Conservation (phyloP, 64 coral and sea anemone species). For the Porites australiensis region DNA sequence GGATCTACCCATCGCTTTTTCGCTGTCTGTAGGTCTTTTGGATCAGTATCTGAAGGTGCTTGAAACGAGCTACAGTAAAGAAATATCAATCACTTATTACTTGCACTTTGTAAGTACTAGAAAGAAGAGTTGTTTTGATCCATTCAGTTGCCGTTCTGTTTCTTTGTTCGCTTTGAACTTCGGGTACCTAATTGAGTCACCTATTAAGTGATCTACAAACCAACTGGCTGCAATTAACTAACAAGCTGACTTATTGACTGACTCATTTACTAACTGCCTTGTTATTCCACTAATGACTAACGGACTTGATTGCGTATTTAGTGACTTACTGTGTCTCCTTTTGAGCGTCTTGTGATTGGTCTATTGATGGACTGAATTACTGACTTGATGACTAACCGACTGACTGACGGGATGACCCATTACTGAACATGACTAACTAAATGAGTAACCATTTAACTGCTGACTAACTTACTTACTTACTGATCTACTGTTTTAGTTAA, state of each 20-base stretch:
- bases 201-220: too few relatives aligned
- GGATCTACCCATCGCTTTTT: background rate
- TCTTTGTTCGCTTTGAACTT: too few relatives aligned
- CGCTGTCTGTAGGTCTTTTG: slow-evolving; percentile 38
- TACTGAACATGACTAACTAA: background rate
- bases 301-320: too few relatives aligned
- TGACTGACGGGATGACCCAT: background rate
- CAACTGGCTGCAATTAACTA: too few relatives aligned
- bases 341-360: background rate
- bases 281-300: background rate
- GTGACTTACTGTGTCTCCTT: background rate
- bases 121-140: too few relatives aligned
- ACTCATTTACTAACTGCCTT: too few relatives aligned
- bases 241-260: too few relatives aligned
- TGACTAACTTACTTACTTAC: background rate
- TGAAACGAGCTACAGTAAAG: slow-evolving; percentile 20
- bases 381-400: background rate
- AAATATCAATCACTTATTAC: slow-evolving; percentile 65
- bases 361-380: background rate
- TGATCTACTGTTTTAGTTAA: background rate
- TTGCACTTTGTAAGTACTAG: slow-evolving; percentile 68
- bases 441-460: background rate
- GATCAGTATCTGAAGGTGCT: slow-evolving; percentile 59
- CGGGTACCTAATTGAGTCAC: too few relatives aligned
- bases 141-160: too few relatives aligned